Percentiles rank a stretch among this genome's conserved stretches.
Evolutionary conservation across 2,797 vertebrate genomes (phyloP).

Genomic region (Crenichthys baileyi): DNA sequence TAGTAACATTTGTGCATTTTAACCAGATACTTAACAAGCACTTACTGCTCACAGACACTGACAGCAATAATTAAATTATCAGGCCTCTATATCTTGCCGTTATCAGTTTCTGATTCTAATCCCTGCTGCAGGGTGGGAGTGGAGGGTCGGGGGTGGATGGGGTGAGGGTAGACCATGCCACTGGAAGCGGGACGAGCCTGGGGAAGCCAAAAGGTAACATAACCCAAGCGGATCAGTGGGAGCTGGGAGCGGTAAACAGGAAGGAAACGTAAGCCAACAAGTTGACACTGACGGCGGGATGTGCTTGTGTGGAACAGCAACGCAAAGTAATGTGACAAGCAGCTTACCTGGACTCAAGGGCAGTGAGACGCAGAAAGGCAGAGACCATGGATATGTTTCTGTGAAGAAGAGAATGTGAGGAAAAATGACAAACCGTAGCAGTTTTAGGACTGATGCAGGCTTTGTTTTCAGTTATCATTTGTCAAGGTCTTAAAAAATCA

Average conservation of each 20-base stretch:
- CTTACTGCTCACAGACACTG: conserved; percentile 1
- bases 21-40: neutral
- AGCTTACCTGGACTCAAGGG: conserved; percentile 66
- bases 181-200: conserved; percentile 54
- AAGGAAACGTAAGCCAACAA: conserved; percentile 79
- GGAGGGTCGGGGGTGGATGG: neutral
- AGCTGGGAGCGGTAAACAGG: conserved; percentile 70
- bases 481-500: neutral
- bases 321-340: conserved; percentile 72
- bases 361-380: conserved; percentile 20
- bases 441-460: neutral
- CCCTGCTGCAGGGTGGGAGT: conserved; percentile 4
- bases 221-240: conserved; percentile 62
- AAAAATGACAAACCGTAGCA: neutral
- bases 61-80: conserved; percentile 17
- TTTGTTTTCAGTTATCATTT: conserved; percentile 1
- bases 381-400: conserved; percentile 6
- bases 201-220: conserved; percentile 74
- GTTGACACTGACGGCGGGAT: conserved; percentile 66
- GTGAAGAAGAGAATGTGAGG: neutral
- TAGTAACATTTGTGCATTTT: neutral
- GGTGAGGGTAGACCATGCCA: neutral
- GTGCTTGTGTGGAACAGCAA: conserved; percentile 54
- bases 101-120: conserved; percentile 30
- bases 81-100: conserved; percentile 21